Evolutionary conservation across 1,140 invertebrate genomes (phyloP).

Genomic region (Conus ventricosus): DNA sequence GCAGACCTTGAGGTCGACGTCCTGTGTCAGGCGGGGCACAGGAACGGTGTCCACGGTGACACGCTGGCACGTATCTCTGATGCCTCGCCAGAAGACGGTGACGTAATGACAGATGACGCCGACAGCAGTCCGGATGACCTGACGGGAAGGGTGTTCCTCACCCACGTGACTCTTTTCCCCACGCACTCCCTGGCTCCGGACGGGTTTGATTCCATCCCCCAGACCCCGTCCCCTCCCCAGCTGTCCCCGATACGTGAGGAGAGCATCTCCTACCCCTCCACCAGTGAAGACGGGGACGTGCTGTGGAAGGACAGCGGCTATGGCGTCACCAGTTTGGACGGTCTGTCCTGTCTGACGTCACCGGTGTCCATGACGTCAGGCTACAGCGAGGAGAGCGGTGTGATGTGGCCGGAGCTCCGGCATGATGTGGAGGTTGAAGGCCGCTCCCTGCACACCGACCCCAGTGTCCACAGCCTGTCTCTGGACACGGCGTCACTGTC

Average conservation of each 20-base stretch:
- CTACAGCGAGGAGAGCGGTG: conserved; percentile 4
- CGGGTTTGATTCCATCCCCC: not conserved
- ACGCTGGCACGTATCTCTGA: not conserved
- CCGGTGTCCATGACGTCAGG: not conserved
- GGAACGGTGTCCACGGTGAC: not conserved
- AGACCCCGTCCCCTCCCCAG: not conserved
- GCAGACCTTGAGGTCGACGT: not conserved
- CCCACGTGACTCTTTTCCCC: not conserved
- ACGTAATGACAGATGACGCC: not conserved
- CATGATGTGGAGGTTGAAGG: not conserved
- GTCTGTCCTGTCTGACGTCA: not conserved
- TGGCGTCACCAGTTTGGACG: not conserved
- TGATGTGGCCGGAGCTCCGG: not conserved
- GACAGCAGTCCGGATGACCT: not conserved
- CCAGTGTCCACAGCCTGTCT: not conserved
- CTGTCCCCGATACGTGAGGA: conserved; percentile 30
- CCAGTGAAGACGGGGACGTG: not conserved
- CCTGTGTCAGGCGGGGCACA: not conserved
- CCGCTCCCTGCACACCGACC: not conserved
- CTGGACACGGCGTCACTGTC: not conserved
- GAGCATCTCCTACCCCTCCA: not conserved
- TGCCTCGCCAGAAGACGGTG: not conserved
- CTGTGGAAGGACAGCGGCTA: conserved; percentile 18
- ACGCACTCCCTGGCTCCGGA: not conserved
- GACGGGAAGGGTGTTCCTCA: not conserved